A percentile compares a stretch with the other conserved stretches of the same genome.
Evolutionary conservation across 37 sponge, comb jelly and placozoan species (phyloP).

Genomic region (Ianthella basta): DNA sequence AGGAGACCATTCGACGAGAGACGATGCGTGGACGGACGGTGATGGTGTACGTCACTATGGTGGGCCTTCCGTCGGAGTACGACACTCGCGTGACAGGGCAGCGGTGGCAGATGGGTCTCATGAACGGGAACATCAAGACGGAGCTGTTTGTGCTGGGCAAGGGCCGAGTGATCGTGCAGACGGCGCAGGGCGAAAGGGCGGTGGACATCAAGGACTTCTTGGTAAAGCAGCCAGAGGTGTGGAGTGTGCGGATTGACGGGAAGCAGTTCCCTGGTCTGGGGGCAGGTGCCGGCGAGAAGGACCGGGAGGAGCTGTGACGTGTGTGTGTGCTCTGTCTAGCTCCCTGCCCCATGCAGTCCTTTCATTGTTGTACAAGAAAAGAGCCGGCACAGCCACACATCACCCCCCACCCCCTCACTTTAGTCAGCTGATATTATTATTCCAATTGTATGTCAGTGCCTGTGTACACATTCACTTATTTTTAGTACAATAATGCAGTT

Average conservation of each 20-base stretch:
- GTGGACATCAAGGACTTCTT: slow-evolving; percentile 74
- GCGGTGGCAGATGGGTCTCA: slow-evolving; percentile 61
- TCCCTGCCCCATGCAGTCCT: not conserved
- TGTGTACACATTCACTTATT: no score
- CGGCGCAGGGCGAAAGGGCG: slow-evolving; percentile 47
- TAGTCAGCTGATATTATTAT: no score
- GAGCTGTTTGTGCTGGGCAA: slow-evolving; percentile 54
- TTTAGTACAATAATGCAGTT: no score
- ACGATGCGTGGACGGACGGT: not conserved
- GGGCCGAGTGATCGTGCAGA: slow-evolving; percentile 43
- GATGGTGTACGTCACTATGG: not conserved
- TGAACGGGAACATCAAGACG: slow-evolving; percentile 46
- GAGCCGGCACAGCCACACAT: not conserved
- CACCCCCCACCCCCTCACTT: no score
- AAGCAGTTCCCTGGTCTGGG: slow-evolving; percentile 39
- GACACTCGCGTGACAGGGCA: slow-evolving; percentile 46
- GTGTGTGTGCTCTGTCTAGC: not conserved
- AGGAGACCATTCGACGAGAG: not conserved
- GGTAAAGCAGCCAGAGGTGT: slow-evolving; percentile 53
- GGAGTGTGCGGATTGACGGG: slow-evolving; percentile 52
- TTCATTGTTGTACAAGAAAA: not conserved
- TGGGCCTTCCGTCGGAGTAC: slow-evolving; percentile 15
- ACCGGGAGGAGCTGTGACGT: not conserved
- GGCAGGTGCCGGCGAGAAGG: not conserved
- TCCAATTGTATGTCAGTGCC: no score